A percentile compares a stretch with the other conserved stretches of the same genome.
Conservation (phyloP, 1,140 invertebrate genomes). For the Pseudoatta argentina region DNA sequence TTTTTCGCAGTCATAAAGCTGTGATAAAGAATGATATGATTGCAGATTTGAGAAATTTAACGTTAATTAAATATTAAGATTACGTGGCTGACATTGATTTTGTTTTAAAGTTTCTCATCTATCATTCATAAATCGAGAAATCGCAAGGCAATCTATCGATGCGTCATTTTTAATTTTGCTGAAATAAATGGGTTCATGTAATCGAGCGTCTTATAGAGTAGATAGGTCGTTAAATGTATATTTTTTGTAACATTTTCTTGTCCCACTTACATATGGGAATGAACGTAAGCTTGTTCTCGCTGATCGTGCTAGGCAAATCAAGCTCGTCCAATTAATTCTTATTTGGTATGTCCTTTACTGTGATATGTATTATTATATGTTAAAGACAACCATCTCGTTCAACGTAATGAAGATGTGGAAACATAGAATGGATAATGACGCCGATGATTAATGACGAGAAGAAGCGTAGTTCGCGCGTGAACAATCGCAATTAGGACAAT, state of each 20-base stretch:
- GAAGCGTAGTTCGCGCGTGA: background rate
- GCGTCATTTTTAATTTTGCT: conserved; percentile 25
- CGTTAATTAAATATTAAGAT: background rate
- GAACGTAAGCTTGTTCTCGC: conserved; percentile 10
- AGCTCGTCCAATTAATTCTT: conserved; percentile 45
- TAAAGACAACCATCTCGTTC: conserved; percentile 16
- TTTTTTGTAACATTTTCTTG: conserved; percentile 13
- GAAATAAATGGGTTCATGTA: conserved; percentile 35
- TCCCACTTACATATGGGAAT: background rate
- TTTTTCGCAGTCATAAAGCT: background rate
- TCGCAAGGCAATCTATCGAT: conserved; percentile 33
- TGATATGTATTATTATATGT: conserved; percentile 25
- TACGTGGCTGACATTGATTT: conserved; percentile 34
- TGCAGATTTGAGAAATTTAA: conserved; percentile 11
- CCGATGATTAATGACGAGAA: conserved; percentile 24
- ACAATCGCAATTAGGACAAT: conserved; percentile 4
- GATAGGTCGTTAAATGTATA: conserved; percentile 28
- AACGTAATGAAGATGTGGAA: conserved; percentile 16
- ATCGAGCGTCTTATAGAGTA: background rate
- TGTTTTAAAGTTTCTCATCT: conserved; percentile 35
- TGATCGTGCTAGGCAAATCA: conserved; percentile 39
- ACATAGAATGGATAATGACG: conserved; percentile 9
- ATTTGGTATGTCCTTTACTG: conserved; percentile 32
- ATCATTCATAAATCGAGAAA: conserved; percentile 37
- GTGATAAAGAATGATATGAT: background rate